Evolutionary conservation across 1,140 invertebrate species (phyloP), one percentile per base, ranked within the genome.

Genomic region (Drosophila leontia): DNA sequence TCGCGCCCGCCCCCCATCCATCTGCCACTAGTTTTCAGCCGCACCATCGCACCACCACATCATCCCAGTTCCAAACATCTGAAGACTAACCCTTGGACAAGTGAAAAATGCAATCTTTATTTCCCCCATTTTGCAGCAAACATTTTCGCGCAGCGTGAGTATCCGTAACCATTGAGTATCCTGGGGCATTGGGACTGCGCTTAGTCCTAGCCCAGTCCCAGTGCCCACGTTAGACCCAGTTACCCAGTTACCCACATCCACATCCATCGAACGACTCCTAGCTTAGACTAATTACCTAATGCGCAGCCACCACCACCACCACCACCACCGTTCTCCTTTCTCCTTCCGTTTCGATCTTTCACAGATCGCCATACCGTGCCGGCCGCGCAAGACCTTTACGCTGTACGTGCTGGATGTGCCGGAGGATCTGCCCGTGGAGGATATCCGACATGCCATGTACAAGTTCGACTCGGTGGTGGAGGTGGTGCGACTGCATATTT

Each of bases 361-460:
- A 17, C 47, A 97, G 96, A 95, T 97, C 51, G 95, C 96, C 23
- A 97, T 97, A 72, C 96, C 96, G 7, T 97, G 96, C 81, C 94
- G 96, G 81, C 96, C 96, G 2, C 96, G 96, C 71, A 97, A 96
- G 93, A 97, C 96, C 7, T 97, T 97, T 80, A 96, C 96, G 0
- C 94, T 97, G 48, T 95, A 96, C 82, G 96, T 97, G 42, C 94
- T 96, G 65, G 96, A 97, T 83, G 95, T 97, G 39, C 96, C 96
- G 0, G 96, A 96, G 81, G 96, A 97, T 84, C 92, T 97, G 48
- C 96, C 96, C 0, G 96, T 97, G 81, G 96, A 97, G 79, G 96
- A 97, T 82, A 96, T 97, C 41, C 94, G 96, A 32, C 96, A 96
- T 82, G 95, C 96, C 58, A 94, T 97, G 53, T 97, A 96, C 93